Evolutionary conservation across 2,797 vertebrate genomes (phyloP).

Genomic region (Myotis pilosus): DNA sequence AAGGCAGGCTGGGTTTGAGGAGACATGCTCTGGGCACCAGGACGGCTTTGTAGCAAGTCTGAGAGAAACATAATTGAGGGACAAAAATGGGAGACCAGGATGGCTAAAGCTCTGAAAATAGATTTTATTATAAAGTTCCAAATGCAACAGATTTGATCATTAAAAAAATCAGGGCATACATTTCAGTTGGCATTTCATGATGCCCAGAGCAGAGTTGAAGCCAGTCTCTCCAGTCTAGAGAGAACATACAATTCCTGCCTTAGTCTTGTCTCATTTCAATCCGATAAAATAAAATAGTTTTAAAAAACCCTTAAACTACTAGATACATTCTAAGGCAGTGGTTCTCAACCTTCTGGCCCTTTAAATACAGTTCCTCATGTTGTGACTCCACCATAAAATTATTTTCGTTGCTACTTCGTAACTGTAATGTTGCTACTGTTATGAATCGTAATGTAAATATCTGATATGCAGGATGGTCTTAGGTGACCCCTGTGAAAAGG

Average conservation of each 20-base stretch:
- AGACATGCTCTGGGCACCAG: background rate
- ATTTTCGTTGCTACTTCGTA: no score
- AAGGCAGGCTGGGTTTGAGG: background rate
- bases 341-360: no score
- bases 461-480: no score
- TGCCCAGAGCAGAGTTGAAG: background rate
- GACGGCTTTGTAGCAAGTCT: background rate
- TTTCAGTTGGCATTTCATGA: background rate
- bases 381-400: no score
- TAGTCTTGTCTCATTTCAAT: background rate
- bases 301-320: background rate
- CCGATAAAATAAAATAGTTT: background rate
- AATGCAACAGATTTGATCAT: background rate
- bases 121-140: background rate
- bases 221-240: background rate
- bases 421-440: no score
- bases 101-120: background rate
- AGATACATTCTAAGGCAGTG: background rate
- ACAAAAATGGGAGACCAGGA: background rate
- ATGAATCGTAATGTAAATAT: no score
- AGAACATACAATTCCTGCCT: background rate
- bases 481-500: no score
- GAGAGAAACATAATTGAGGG: background rate
- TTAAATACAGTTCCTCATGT: no score
- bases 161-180: constrained; percentile 10